Conservation (phyloP, 1,140 invertebrate species). For the Araneus ventricosus region DNA sequence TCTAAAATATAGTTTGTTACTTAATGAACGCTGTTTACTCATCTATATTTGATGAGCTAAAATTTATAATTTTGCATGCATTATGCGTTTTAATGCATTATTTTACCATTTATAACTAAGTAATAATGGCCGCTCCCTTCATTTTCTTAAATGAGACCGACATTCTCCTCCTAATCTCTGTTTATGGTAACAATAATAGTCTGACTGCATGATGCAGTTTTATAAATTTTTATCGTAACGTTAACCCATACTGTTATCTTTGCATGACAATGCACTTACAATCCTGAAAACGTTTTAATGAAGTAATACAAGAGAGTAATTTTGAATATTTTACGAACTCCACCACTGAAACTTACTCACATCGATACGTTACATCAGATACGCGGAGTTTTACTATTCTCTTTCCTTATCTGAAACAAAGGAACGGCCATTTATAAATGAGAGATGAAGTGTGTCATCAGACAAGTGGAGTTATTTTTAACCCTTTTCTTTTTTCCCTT, state of each 20-base stretch:
- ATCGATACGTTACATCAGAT: conserved; percentile 1
- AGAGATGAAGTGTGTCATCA: conserved; percentile 56
- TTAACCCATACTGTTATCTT: neutral
- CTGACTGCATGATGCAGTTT: neutral
- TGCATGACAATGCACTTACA: neutral
- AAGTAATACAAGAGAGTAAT: neutral
- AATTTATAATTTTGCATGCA: too few relatives aligned
- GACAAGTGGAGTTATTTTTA: conserved; percentile 39
- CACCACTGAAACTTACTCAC: neutral
- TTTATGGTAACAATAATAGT: neutral
- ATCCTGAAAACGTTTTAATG: neutral
- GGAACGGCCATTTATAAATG: conserved; percentile 51
- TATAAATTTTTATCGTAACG: neutral
- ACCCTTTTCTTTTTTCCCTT: conserved; percentile 43
- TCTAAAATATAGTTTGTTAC: too few relatives aligned
- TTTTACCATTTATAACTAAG: too few relatives aligned
- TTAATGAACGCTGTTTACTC: too few relatives aligned
- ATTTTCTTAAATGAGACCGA: too few relatives aligned
- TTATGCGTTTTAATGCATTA: too few relatives aligned
- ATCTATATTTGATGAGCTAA: too few relatives aligned
- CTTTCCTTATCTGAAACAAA: conserved; percentile 59
- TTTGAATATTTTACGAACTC: neutral
- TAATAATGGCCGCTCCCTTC: too few relatives aligned
- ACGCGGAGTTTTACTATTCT: conserved; percentile 33
- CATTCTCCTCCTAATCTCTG: too few relatives aligned